A percentile compares a stretch with the other conserved stretches of the same genome.
phyloP scores from a whole-genome alignment of 2,888 invertebrate species.

The Rhimphoctona megacephalus region DNA sequence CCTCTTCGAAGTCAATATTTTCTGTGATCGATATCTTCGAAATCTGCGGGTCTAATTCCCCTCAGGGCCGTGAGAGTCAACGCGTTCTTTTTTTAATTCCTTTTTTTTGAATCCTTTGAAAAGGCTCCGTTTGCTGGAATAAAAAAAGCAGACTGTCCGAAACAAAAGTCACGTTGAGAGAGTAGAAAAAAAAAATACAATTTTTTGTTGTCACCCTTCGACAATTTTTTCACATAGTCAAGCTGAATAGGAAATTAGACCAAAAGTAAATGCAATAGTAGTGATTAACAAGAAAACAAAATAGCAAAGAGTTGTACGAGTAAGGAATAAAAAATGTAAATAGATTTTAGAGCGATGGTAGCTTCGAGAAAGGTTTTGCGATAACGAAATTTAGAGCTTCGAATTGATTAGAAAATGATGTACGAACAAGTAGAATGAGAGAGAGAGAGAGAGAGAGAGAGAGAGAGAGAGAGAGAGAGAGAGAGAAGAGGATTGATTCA shows the following conservation, averaged over 20 bases:
- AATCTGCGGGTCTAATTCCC: slow-evolving; percentile 24
- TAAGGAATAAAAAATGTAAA: slow-evolving; percentile 54
- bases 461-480: slow-evolving; percentile 13
- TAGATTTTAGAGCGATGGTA: slow-evolving; percentile 50
- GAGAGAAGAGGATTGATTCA: slow-evolving; percentile 14
- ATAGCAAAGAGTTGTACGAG: slow-evolving; percentile 35
- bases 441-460: slow-evolving; percentile 36
- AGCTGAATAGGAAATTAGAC: slow-evolving; percentile 51
- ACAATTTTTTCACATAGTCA: slow-evolving; percentile 53
- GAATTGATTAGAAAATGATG: slow-evolving; percentile 58
- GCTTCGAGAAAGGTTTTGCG: slow-evolving; percentile 52
- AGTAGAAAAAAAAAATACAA: not conserved
- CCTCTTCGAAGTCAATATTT: slow-evolving; percentile 42
- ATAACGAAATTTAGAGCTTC: slow-evolving; percentile 56
- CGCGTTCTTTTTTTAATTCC: not conserved
- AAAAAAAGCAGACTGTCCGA: slow-evolving; percentile 15
- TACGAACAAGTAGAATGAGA: slow-evolving; percentile 24
- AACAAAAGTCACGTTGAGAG: slow-evolving; percentile 1
- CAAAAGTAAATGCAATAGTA: slow-evolving; percentile 62
- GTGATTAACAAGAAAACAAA: slow-evolving; percentile 10
- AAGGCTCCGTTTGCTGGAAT: slow-evolving; percentile 4
- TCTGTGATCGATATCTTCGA: slow-evolving; percentile 40
- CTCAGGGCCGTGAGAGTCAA: not conserved
- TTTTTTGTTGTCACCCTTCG: slow-evolving; percentile 25
- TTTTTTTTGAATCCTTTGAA: slow-evolving; percentile 1